Conservation (phyloP, 2,113 vertebrate genomes). For the Marmota monax region DNA sequence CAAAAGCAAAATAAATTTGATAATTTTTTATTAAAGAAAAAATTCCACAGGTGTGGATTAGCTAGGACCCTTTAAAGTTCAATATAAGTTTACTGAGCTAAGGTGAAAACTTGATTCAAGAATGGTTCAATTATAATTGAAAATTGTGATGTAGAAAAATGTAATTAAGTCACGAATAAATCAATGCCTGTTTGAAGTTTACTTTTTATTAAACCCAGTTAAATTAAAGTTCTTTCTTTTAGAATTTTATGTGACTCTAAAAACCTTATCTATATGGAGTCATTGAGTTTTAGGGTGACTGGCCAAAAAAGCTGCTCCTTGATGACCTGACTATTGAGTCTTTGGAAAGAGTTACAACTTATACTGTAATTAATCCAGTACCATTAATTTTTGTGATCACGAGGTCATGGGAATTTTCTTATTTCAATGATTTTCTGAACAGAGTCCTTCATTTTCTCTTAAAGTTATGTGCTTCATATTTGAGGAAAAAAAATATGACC, state of each 20-base stretch:
- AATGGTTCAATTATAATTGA: not conserved
- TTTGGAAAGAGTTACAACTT: not conserved
- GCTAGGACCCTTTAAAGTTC: not conserved
- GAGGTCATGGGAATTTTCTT: not conserved
- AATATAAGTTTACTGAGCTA: not conserved
- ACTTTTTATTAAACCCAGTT: not conserved
- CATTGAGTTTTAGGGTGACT: not conserved
- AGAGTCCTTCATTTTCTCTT: not conserved
- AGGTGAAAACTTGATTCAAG: not conserved
- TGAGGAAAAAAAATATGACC: not conserved
- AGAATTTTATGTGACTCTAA: not conserved
- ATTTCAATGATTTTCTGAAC: not conserved
- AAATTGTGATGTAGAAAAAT: not conserved
- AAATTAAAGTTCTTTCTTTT: not conserved
- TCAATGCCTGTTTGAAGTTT: not conserved
- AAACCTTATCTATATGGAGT: not conserved
- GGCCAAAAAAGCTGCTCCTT: not conserved
- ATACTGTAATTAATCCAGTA: not conserved
- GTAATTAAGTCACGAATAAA: constrained; percentile 1
- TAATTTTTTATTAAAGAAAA: not conserved
- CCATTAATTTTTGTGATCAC: not conserved
- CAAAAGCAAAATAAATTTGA: constrained; percentile 46
- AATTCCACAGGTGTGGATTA: not conserved
- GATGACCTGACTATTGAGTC: not conserved
- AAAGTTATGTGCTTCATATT: not conserved